Conservation (phyloP, 1,140 invertebrate genomes). For the Aporrectodea caliginosa region DNA sequence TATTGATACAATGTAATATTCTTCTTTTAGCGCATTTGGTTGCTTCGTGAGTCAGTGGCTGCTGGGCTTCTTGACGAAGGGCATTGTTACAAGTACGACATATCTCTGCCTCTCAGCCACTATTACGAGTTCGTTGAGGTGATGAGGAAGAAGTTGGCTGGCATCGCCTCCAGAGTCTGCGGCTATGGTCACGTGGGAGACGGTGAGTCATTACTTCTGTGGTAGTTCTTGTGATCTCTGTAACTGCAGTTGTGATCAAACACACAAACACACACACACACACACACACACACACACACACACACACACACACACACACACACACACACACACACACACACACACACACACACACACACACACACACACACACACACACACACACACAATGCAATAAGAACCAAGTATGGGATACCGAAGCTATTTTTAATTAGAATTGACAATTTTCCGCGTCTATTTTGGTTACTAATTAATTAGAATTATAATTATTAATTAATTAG, state of each 20-base stretch:
- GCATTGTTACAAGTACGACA: constrained; percentile 93
- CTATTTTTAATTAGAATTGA: too few species aligned
- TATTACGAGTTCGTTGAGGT: constrained; percentile 79
- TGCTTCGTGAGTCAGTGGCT: constrained; percentile 77
- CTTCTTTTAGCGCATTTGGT: constrained; percentile 69
- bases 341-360: not conserved
- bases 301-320: constrained; percentile 33
- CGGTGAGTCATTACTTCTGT: constrained; percentile 41
- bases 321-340: constrained; percentile 58
- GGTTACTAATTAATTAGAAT: too few species aligned
- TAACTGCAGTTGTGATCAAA: not conserved
- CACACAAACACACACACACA: not conserved
- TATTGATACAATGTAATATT: too few species aligned
- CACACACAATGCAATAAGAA: constrained; percentile 8
- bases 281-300: not conserved
- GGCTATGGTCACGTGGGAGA: constrained; percentile 89
- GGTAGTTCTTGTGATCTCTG: not conserved
- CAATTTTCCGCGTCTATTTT: too few species aligned
- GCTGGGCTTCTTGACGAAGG: constrained; percentile 75
- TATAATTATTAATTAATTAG: too few species aligned
- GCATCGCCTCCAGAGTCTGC: constrained; percentile 62
- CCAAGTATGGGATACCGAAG: too few species aligned
- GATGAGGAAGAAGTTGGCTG: constrained; percentile 62
- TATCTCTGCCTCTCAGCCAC: constrained; percentile 76
- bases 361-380: not conserved